These are phyloP conservation scores for Paraplagusia blochii DNA, from an alignment of 2,113 vertebrate species.

Conservation along the genomic window DNA sequence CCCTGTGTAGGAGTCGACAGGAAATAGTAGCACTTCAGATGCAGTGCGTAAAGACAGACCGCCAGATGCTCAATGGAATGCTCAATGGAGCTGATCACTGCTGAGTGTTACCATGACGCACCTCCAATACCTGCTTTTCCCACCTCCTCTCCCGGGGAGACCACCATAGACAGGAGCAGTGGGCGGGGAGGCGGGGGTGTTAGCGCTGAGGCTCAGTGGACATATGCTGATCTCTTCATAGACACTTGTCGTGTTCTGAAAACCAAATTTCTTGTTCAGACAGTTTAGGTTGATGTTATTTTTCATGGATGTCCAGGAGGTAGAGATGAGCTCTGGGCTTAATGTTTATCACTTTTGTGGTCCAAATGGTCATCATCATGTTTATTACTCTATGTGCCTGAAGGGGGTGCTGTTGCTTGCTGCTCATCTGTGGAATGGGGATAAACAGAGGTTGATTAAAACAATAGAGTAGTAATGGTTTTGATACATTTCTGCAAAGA, in stretches of 20 bases:
- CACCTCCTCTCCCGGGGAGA: conserved; percentile 29
- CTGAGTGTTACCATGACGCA: conserved; percentile 39
- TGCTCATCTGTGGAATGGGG: no score
- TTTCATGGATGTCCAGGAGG: no score
- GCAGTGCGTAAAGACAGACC: conserved; percentile 51
- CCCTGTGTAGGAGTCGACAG: conserved; percentile 50
- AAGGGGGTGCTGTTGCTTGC: no score
- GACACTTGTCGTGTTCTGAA: conserved; percentile 11
- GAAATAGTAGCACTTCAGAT: conserved; percentile 58
- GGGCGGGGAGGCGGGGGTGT: no score
- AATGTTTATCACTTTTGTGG: no score
- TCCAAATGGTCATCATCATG: no score
- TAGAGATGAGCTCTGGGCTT: no score
- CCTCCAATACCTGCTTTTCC: conserved; percentile 38
- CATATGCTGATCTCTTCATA: conserved; percentile 51
- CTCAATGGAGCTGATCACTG: conserved; percentile 57
- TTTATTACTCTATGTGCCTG: no score
- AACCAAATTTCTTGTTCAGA: conserved; percentile 16
- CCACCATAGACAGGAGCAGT: conserved; percentile 19
- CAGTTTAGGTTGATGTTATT: no score
- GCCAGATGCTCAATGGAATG: conserved; percentile 67
- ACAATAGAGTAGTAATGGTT: no score
- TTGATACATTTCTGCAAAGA: no score
- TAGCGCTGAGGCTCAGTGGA: conserved; percentile 20
- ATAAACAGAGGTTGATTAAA: no score